Percentiles rank a stretch among this genome's conserved stretches.
Evolutionary conservation across 2,797 vertebrate genomes (phyloP).

Genomic region (Rhynchonycteris naso): DNA sequence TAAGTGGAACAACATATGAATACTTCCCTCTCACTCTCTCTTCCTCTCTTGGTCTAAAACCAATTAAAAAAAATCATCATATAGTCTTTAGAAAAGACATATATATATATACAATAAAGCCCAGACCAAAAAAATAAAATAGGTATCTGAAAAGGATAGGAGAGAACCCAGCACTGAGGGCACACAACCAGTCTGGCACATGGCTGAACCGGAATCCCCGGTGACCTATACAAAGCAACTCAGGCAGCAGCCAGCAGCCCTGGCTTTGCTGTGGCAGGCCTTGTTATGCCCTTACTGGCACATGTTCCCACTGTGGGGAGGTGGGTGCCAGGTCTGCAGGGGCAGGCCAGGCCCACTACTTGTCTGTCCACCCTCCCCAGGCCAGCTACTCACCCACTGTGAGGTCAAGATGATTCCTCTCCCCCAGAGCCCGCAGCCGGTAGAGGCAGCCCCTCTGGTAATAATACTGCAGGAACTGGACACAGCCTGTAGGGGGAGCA

Average conservation of each 20-base stretch:
- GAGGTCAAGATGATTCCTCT: constrained; percentile 97
- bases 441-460: constrained; percentile 99
- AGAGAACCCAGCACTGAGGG: not conserved
- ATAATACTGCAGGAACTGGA: constrained; percentile 99
- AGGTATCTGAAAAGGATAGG: not conserved
- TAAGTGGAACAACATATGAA: no score
- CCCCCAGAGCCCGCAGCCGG: constrained; percentile 94
- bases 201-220: not conserved
- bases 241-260: not conserved
- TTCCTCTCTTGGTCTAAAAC: no score
- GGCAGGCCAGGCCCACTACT: not conserved
- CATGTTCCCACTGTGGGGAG: fast-evolving
- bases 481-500: constrained; percentile 89
- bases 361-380: not conserved
- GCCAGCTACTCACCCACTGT: constrained; percentile 93
- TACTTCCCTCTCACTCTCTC: no score
- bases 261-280: not conserved
- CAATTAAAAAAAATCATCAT: no score
- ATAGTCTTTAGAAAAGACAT: no score
- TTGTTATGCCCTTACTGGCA: not conserved
- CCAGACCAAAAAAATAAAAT: not conserved
- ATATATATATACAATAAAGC: not conserved
- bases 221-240: not conserved
- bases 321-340: no score
- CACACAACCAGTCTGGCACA: not conserved